A percentile compares a stretch with the other conserved stretches of the same genome.
Conservation (phyloP, 1,140 invertebrate species). For the Leguminivora glycinivorella region DNA sequence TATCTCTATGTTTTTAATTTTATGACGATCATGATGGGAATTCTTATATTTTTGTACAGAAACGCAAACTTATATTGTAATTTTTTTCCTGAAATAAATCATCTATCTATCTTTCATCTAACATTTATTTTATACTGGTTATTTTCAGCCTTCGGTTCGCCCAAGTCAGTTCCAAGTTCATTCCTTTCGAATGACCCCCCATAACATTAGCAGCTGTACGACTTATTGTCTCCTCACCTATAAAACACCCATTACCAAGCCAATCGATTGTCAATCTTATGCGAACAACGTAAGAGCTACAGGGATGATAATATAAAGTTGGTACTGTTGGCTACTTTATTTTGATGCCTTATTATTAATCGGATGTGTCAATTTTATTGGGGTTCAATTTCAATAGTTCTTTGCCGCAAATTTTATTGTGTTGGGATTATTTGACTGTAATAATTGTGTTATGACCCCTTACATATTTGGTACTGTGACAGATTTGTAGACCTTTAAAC, state of each 20-base stretch:
- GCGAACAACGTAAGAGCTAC: not conserved
- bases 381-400: constrained; percentile 19
- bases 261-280: constrained; percentile 1
- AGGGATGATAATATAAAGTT: not conserved
- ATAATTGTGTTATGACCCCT: not conserved
- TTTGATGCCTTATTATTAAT: constrained; percentile 22
- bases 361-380: constrained; percentile 32
- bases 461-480: not conserved
- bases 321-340: constrained; percentile 16
- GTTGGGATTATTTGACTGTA: constrained; percentile 12
- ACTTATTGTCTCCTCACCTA: constrained; percentile 47
- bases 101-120: too few relatives aligned
- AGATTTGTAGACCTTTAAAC: not conserved
- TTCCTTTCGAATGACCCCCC: not conserved
- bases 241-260: constrained; percentile 35
- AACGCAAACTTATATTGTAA: too few relatives aligned
- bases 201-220: constrained; percentile 55
- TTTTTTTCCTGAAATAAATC: too few relatives aligned
- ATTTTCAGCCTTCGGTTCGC: not conserved
- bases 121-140: not conserved
- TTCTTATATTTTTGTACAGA: too few relatives aligned
- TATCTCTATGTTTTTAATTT: too few relatives aligned
- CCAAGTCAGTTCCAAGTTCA: not conserved
- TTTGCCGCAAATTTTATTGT: constrained; percentile 12
- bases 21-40: too few relatives aligned